Evolutionary conservation across 2,888 invertebrate species (phyloP).

Genomic region (Thalpophila matura): DNA sequence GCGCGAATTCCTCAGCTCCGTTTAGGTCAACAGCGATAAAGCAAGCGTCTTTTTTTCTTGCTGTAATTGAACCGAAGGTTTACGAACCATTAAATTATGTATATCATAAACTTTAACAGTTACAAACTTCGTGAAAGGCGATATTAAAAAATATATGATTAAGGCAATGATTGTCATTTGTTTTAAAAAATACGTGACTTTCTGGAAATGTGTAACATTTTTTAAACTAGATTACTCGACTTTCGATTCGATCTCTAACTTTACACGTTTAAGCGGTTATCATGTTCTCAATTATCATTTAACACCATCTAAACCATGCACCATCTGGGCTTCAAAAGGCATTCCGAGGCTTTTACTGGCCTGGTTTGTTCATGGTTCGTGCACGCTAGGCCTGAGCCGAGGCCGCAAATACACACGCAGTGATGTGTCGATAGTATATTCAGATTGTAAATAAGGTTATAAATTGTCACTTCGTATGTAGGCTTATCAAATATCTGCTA

Average conservation of each 20-base stretch:
- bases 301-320: slow-evolving; percentile 63
- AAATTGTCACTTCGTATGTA: slow-evolving; percentile 15
- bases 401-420: slow-evolving; percentile 16
- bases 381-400: slow-evolving; percentile 44
- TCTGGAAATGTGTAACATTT: slow-evolving; percentile 9
- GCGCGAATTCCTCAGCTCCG: slow-evolving; percentile 61
- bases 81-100: slow-evolving; percentile 35
- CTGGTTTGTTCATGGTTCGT: slow-evolving; percentile 46
- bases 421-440: slow-evolving; percentile 20
- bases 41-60: slow-evolving; percentile 17
- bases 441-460: slow-evolving; percentile 29
- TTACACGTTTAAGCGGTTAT: slow-evolving; percentile 57
- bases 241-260: slow-evolving; percentile 42
- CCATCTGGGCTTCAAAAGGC: slow-evolving; percentile 35
- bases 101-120: neutral
- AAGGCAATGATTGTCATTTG: neutral
- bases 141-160: neutral
- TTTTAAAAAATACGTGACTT: slow-evolving; percentile 2
- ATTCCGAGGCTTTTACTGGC: slow-evolving; percentile 60
- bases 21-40: slow-evolving; percentile 52
- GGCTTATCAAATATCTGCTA: slow-evolving; percentile 15
- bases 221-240: slow-evolving; percentile 25
- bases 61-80: slow-evolving; percentile 19
- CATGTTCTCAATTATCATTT: slow-evolving; percentile 55
- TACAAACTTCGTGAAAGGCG: neutral